Percentiles rank a stretch among this genome's conserved stretches.
These are phyloP conservation scores for Rattus norvegicus DNA, from an alignment of 2,113 vertebrate genomes.

Conservation along the genomic window GRCr8 NC_086028.1:1377001-1377500, in stretches of 20 bases:
- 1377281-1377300: background rate
- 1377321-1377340: background rate
- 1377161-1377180: background rate
- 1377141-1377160: background rate
- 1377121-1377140: background rate
- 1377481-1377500: background rate
- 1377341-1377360: too few relatives aligned
- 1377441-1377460: background rate
- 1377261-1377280: background rate
- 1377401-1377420: too few relatives aligned
- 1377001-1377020: background rate
- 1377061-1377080: background rate
- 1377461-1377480: background rate
- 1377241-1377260: too few relatives aligned
- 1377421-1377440: too few relatives aligned
- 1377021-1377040: background rate
- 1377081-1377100: background rate
- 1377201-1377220: too few relatives aligned
- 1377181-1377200: too few relatives aligned
- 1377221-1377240: too few relatives aligned
- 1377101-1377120: background rate
- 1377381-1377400: too few relatives aligned
- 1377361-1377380: background rate
- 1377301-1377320: background rate
- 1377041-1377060: background rate